Evolutionary conservation across 2,888 invertebrate genomes (phyloP), one percentile per base, ranked within the genome.

Genomic region (Cactoblastis cactorum): DNA sequence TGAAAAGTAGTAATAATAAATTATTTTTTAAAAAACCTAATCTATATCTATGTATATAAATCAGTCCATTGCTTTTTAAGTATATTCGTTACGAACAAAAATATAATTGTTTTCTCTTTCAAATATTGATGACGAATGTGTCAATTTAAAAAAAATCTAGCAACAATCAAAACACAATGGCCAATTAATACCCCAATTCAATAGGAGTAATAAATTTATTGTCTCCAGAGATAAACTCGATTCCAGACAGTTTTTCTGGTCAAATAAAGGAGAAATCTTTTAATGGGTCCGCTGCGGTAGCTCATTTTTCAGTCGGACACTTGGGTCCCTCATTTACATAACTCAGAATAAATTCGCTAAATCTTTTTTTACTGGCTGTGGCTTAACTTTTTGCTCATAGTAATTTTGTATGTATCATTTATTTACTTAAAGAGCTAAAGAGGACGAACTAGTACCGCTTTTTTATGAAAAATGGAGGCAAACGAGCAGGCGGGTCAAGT

Each of bases 251-350:
- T 43, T 11, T 28, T 43, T 15, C 22, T 41, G 28, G 43, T 43
- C 32, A 43, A 43, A 43, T 43, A 28, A 32, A 28, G 43, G 19
- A 11, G 11, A 28, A 24, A 5, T 17, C 15, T 32, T 17, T 11
- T 43, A 43, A 43, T 43, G 43, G 28, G 43, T 28, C 43, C 43
- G 11, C 28, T 15, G 43, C 28, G 43, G 28, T 28, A 17, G 28
- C 43, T 17, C 28, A 43, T 43, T 43, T 43, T 28, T 43, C 43
- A 43, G 28, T 28, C 17, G 28, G 43, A 43, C 43, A 43, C 15
- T 43, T n/a, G 11, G 43, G 38, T 24, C 43, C 43, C 43, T 43
- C 43, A 43, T 43, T 28, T 32, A 43, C 43, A 43, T 43, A 15
- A 28, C 28, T 43, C 43, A 28, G 43, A 28, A 12, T 28, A 24